Evolutionary conservation across 2,113 vertebrate species (phyloP).

Genomic region (Rhabdomys dilectus): DNA sequence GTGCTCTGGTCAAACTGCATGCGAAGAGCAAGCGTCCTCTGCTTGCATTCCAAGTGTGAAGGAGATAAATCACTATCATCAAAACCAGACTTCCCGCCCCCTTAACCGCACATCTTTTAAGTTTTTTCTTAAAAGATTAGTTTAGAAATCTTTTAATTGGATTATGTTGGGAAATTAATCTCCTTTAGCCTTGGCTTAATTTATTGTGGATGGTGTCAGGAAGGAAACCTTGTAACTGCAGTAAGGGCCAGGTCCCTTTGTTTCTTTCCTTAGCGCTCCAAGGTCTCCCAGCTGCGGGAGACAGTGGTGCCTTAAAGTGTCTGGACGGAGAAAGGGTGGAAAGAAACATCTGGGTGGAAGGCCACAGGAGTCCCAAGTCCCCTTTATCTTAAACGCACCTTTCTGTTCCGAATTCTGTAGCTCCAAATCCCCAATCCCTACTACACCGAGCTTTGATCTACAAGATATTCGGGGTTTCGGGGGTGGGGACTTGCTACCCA

Average conservation of each 20-base stretch:
- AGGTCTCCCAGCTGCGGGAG: background rate
- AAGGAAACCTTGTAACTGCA: slow-evolving; percentile 79
- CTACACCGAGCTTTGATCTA: background rate
- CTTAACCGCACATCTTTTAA: slow-evolving; percentile 44
- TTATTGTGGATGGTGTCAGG: slow-evolving; percentile 85
- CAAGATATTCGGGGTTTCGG: background rate
- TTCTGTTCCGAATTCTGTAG: slow-evolving; percentile 3
- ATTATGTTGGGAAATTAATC: slow-evolving; percentile 88
- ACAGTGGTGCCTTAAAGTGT: background rate
- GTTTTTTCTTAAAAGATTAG: slow-evolving; percentile 82
- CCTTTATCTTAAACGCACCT: slow-evolving; percentile 36
- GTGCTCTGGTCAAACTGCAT: slow-evolving; percentile 66
- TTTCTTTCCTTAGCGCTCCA: background rate
- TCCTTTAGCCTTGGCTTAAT: slow-evolving; percentile 85
- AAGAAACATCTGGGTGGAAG: background rate
- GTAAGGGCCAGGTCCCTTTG: background rate
- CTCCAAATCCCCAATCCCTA: background rate
- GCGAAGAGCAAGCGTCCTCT: background rate
- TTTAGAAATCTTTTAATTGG: slow-evolving; percentile 90
- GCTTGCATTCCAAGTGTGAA: background rate
- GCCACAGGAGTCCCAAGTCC: background rate
- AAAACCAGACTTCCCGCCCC: slow-evolving; percentile 67
- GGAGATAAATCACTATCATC: slow-evolving; percentile 83
- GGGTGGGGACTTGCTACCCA: background rate
- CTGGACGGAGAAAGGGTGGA: background rate